Conservation (phyloP, 1,140 invertebrate genomes). For the Heterodera schachtii region DNA sequence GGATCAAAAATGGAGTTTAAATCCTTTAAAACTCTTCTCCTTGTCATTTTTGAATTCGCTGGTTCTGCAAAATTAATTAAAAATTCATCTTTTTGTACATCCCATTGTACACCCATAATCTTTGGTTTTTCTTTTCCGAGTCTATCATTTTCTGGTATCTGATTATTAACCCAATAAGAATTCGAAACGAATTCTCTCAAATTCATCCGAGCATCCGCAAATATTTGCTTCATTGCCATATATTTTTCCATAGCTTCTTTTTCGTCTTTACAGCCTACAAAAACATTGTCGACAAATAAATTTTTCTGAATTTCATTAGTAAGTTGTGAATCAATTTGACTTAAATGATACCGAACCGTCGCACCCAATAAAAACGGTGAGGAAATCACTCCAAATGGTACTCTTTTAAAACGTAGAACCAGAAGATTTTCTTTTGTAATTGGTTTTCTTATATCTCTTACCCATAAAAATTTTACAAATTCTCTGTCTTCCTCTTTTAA, state of each 20-base stretch:
- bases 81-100: neutral
- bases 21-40: neutral
- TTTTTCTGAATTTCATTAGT: neutral
- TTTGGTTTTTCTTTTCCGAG: slow-evolving; percentile 7
- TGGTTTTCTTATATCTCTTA: neutral
- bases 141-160: slow-evolving; percentile 9
- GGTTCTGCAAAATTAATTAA: neutral
- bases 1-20: slow-evolving; percentile 3
- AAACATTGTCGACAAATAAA: slow-evolving; percentile 9
- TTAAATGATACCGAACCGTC: neutral
- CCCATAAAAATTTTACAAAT: neutral
- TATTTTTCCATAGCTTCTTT: neutral
- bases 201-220: slow-evolving; percentile 13
- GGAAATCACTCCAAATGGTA: neutral
- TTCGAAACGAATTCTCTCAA: slow-evolving; percentile 15
- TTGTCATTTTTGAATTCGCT: neutral
- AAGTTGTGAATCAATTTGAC: neutral
- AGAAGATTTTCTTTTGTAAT: neutral
- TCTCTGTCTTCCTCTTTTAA: neutral
- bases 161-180: neutral
- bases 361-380: neutral
- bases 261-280: neutral
- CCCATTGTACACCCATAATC: slow-evolving; percentile 7
- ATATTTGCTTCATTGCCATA: slow-evolving; percentile 1
- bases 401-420: neutral